Conservation (phyloP, 1,140 invertebrate genomes). For the Lanistes nyassanus region DNA sequence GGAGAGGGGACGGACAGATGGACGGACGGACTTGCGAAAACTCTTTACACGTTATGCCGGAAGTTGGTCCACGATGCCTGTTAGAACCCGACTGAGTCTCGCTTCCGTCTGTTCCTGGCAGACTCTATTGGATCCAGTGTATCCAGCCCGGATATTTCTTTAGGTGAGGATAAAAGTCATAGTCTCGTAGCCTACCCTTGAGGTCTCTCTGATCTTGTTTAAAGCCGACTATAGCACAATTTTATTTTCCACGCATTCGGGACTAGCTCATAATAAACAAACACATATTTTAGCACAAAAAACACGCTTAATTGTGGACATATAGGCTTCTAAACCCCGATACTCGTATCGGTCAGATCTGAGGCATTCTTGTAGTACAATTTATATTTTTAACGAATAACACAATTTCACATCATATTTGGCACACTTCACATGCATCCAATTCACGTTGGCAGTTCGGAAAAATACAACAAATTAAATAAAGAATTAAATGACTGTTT, state of each 20-base stretch:
- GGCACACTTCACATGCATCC: background rate
- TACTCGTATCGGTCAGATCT: background rate
- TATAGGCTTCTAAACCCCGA: background rate
- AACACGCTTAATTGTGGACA: background rate
- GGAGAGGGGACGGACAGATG: too few relatives aligned
- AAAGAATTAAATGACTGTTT: too few relatives aligned
- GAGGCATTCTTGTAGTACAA: background rate
- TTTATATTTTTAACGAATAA: background rate
- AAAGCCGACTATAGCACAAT: background rate
- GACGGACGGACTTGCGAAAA: too few relatives aligned
- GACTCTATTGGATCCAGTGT: conserved; percentile 13
- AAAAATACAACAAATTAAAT: too few relatives aligned
- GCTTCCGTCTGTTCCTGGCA: background rate
- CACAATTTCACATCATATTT: background rate
- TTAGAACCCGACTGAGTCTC: background rate
- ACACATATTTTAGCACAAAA: too few relatives aligned
- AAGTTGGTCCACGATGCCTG: too few relatives aligned
- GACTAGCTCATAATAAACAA: too few relatives aligned
- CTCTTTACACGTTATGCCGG: too few relatives aligned
- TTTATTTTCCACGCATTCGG: too few relatives aligned
- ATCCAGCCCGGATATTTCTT: conserved; percentile 8
- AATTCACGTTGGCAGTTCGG: too few relatives aligned
- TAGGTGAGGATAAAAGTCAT: background rate
- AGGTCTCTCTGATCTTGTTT: background rate
- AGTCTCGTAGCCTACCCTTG: background rate